Percentiles rank a stretch among this genome's conserved stretches.
phyloP scores from a whole-genome alignment of 2,888 invertebrate genomes.

The Sesia apiformis region DNA sequence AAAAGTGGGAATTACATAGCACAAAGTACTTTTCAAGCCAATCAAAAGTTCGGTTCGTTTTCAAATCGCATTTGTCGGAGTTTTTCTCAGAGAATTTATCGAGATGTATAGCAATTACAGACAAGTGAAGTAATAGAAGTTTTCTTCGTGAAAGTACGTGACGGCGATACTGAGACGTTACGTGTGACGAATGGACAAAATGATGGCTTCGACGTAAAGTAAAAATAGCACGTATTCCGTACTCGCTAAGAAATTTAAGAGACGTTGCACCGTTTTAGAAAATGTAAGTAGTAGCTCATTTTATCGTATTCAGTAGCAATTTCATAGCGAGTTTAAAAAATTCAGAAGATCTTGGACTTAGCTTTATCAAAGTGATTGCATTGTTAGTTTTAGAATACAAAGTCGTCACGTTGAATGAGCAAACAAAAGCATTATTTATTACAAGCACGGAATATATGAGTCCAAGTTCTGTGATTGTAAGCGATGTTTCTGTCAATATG shows the following conservation, averaged over 20 bases:
- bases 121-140: conserved; percentile 47
- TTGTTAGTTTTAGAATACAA: too few species aligned
- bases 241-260: conserved; percentile 17
- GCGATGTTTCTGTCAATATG: too few species aligned
- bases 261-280: conserved; percentile 45
- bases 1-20: conserved; percentile 13
- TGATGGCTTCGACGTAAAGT: conserved; percentile 5
- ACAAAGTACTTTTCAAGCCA: conserved; percentile 12
- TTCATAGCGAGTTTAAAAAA: too few species aligned
- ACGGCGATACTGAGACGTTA: conserved; percentile 45
- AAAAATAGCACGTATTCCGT: neutral
- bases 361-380: too few species aligned
- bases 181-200: conserved; percentile 60
- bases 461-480: too few species aligned
- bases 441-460: too few species aligned
- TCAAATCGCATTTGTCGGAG: neutral
- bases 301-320: too few species aligned
- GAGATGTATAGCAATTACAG: conserved; percentile 42
- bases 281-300: conserved; percentile 15
- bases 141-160: conserved; percentile 50
- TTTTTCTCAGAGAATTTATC: neutral
- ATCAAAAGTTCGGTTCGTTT: conserved; percentile 11
- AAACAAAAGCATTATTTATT: too few species aligned
- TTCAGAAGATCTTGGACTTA: too few species aligned
- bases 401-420: too few species aligned